These are phyloP conservation scores for Tetragnatha versicolor DNA, from an alignment of 1,140 invertebrate genomes.

Conservation along the genomic window DNA sequence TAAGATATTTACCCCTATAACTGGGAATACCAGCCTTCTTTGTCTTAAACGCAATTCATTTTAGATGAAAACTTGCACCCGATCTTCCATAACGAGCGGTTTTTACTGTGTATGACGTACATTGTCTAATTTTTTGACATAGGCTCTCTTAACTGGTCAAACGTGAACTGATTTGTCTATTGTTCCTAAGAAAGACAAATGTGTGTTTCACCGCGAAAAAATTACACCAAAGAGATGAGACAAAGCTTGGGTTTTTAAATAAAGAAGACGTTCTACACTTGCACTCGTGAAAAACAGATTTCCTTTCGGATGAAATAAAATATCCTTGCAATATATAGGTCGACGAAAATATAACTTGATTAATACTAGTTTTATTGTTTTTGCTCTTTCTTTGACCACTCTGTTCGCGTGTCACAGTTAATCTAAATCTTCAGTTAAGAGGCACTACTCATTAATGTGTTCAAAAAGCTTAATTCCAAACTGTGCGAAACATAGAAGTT, in stretches of 20 bases:
- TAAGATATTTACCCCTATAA: no score
- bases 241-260: constrained; percentile 3
- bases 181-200: constrained; percentile 29
- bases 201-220: constrained; percentile 1
- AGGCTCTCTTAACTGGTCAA: constrained; percentile 44
- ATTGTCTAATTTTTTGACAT: constrained; percentile 28
- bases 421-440: not conserved
- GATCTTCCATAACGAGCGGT: constrained; percentile 24
- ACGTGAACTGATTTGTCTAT: constrained; percentile 30
- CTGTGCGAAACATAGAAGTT: not conserved
- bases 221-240: not conserved
- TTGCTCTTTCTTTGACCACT: no score
- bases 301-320: no score
- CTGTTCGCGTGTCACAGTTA: no score
- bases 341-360: no score
- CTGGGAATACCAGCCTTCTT: not conserved
- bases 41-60: not conserved
- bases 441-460: not conserved
- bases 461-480: not conserved
- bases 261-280: constrained; percentile 36
- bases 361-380: no score
- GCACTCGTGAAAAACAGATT: constrained; percentile 8
- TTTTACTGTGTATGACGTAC: not conserved
- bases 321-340: no score
- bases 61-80: not conserved